Percentiles rank a stretch among this genome's conserved stretches.
Conservation (phyloP, 2,888 invertebrate genomes). For the Phyllotreta cruciferae region DNA sequence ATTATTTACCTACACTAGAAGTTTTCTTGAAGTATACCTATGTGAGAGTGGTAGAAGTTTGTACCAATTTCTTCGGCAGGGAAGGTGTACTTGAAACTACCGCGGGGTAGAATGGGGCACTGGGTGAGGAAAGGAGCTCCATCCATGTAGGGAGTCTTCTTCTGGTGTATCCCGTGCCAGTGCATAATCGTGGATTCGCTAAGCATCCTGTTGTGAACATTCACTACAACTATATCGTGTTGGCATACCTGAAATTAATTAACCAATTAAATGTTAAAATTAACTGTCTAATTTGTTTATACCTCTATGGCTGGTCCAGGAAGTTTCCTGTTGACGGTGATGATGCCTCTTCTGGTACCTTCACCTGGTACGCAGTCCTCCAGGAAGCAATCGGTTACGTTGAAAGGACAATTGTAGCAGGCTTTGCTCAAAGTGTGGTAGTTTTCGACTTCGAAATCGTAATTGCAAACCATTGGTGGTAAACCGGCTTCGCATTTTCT, state of each 20-base stretch:
- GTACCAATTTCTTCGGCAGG: constrained; percentile 77
- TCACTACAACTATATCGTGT: constrained; percentile 83
- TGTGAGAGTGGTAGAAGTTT: constrained; percentile 85
- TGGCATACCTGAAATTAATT: constrained; percentile 73
- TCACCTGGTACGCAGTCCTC: constrained; percentile 86
- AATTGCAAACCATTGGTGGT: constrained; percentile 73
- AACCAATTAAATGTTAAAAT: constrained; percentile 29
- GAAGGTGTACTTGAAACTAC: constrained; percentile 79
- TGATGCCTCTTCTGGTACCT: constrained; percentile 77
- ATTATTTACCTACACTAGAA: constrained; percentile 23
- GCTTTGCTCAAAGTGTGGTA: constrained; percentile 89
- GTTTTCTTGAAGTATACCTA: constrained; percentile 57
- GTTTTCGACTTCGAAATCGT: constrained; percentile 79
- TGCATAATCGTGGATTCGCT: constrained; percentile 87
- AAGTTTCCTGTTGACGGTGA: constrained; percentile 84
- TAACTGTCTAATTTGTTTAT: too few species aligned
- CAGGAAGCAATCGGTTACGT: constrained; percentile 75
- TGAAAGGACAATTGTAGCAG: constrained; percentile 82
- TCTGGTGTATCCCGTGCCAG: constrained; percentile 91
- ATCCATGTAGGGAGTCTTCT: constrained; percentile 83
- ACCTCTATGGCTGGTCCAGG: constrained; percentile 88
- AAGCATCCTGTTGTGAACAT: constrained; percentile 79
- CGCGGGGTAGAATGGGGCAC: constrained; percentile 80
- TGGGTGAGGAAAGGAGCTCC: constrained; percentile 87
- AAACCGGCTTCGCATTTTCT: constrained; percentile 69